phyloP scores from a whole-genome alignment of 2,888 invertebrate genomes.

The Lampropteryx suffumata region DNA sequence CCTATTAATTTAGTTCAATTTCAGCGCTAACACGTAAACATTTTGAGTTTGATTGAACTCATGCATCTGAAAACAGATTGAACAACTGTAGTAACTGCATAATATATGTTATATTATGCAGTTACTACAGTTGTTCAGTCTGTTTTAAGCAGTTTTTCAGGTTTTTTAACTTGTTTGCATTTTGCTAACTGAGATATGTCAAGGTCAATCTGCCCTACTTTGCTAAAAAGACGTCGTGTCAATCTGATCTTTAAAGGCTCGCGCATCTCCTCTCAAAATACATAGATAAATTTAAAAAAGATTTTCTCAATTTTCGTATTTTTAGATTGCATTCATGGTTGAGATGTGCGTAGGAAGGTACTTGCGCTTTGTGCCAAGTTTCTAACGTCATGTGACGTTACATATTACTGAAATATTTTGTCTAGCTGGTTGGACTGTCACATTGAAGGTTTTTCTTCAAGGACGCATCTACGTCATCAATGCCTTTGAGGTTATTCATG shows the following conservation, averaged over 20 bases:
- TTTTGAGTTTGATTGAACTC: conserved; percentile 12
- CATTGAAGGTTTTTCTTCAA: conserved; percentile 14
- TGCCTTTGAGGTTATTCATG: too few relatives aligned
- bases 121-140: too few relatives aligned
- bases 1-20: conserved; percentile 55
- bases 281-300: not conserved
- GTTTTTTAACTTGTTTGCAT: too few relatives aligned
- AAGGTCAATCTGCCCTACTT: conserved; percentile 46
- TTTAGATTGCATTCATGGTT: conserved; percentile 36
- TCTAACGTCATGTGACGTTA: conserved; percentile 30
- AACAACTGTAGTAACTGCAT: too few relatives aligned
- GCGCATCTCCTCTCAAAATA: too few relatives aligned
- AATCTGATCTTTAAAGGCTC: not conserved
- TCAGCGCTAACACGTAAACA: conserved; percentile 31
- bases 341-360: conserved; percentile 32
- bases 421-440: conserved; percentile 8
- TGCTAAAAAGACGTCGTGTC: conserved; percentile 17
- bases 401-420: conserved; percentile 28
- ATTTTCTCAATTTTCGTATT: conserved; percentile 23
- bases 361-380: conserved; percentile 32
- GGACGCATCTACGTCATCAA: not conserved
- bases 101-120: too few relatives aligned
- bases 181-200: conserved; percentile 29
- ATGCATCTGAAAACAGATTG: too few relatives aligned
- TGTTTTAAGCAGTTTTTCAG: too few relatives aligned